phyloP scores from a whole-genome alignment of 2,797 vertebrate species.

The Semaprochilodus insignis region DNA sequence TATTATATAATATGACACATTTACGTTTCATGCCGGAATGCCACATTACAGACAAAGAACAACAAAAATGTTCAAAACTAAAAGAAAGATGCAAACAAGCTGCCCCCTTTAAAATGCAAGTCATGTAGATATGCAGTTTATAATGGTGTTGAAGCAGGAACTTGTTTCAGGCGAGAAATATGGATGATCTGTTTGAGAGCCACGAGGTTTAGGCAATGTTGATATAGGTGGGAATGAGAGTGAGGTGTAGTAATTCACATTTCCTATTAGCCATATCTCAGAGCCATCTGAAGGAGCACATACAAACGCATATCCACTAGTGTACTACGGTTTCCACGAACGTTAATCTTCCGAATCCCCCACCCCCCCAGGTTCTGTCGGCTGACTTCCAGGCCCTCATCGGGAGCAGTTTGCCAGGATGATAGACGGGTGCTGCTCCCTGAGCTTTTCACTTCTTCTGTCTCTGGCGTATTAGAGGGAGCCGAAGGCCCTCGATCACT shows the following conservation, averaged over 20 bases:
- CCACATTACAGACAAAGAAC: no score
- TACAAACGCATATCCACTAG: slow-evolving; percentile 2
- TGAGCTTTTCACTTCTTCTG: slow-evolving; percentile 46
- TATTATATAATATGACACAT: no score
- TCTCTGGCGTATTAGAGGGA: slow-evolving; percentile 56
- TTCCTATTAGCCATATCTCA: slow-evolving; percentile 72
- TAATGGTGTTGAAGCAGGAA: slow-evolving; percentile 6
- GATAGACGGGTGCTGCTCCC: slow-evolving; percentile 51
- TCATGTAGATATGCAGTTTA: background rate
- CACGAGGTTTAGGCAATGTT: slow-evolving; percentile 59
- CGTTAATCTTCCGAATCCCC: slow-evolving; percentile 47
- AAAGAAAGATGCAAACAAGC: no score
- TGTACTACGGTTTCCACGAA: slow-evolving; percentile 61
- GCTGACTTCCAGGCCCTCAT: slow-evolving; percentile 23
- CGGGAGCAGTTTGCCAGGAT: slow-evolving; percentile 38
- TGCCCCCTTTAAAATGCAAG: background rate
- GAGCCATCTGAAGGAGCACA: slow-evolving; percentile 9
- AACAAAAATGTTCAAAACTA: no score
- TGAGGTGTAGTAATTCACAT: slow-evolving; percentile 71
- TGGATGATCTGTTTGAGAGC: slow-evolving; percentile 13
- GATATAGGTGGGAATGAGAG: slow-evolving; percentile 80
- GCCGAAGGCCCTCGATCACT: slow-evolving; percentile 64
- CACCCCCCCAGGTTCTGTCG: slow-evolving; percentile 40
- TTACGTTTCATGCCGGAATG: no score
- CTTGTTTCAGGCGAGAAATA: slow-evolving; percentile 27